These are phyloP conservation scores for Vireo griseus DNA, from an alignment of 2,797 vertebrate species.

Conservation along the genomic window DNA sequence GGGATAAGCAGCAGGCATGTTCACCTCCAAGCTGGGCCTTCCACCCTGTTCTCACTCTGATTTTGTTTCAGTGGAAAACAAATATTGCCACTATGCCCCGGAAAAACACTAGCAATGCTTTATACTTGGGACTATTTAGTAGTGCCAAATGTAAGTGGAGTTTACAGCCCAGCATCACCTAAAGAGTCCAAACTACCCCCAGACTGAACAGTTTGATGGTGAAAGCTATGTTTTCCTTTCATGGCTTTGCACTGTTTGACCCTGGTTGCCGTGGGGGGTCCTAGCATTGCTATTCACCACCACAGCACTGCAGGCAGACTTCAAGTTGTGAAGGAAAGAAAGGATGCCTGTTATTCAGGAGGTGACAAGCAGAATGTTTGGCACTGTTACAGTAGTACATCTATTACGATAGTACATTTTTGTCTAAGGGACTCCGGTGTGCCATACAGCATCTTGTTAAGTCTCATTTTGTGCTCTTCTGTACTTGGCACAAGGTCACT, in stretches of 20 bases:
- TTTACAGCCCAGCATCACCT: neutral
- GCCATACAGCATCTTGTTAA: neutral
- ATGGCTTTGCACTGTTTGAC: neutral
- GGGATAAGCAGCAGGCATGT: neutral
- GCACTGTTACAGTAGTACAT: neutral
- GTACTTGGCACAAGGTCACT: neutral
- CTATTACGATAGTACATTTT: neutral
- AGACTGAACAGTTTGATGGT: neutral
- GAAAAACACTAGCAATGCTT: neutral
- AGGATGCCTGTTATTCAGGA: neutral
- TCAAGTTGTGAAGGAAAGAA: neutral
- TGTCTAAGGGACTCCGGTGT: neutral
- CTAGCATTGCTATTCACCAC: neutral
- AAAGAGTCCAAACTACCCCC: neutral
- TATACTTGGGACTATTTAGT: neutral
- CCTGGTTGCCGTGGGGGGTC: neutral
- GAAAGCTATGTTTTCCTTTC: neutral
- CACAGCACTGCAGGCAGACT: neutral
- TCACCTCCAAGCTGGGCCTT: neutral
- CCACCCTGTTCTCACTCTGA: neutral
- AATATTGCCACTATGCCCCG: neutral
- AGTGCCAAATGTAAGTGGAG: neutral
- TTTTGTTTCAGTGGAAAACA: neutral
- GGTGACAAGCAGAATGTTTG: neutral
- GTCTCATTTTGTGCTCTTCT: neutral